phyloP scores from a whole-genome alignment of 2,797 vertebrate species.

The Thamnophis elegans region DNA sequence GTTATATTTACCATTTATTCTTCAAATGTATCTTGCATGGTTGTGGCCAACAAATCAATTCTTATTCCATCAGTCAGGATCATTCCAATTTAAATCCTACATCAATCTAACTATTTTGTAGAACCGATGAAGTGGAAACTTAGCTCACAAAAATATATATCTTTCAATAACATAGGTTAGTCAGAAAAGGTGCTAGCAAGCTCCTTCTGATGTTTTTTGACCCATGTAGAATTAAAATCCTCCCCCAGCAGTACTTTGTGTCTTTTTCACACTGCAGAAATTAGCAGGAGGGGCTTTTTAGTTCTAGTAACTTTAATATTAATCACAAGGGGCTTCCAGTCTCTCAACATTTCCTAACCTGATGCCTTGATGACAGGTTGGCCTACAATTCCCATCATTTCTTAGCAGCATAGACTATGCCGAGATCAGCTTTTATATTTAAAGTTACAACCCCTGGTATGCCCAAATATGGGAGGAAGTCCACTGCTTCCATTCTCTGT shows the following conservation, averaged over 20 bases:
- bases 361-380: not conserved
- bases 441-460: no score
- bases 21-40: not conserved
- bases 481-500: no score
- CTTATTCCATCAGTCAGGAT: not conserved
- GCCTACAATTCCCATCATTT: not conserved
- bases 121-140: not conserved
- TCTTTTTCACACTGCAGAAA: not conserved
- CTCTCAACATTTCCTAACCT: not conserved
- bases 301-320: not conserved
- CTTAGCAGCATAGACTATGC: not conserved
- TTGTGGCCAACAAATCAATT: not conserved
- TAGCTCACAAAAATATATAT: not conserved
- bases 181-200: not conserved
- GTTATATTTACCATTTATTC: not conserved
- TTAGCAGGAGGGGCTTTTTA: not conserved
- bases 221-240: not conserved
- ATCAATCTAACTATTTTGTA: not conserved
- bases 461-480: no score
- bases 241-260: not conserved
- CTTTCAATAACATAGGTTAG: not conserved
- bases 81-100: not conserved
- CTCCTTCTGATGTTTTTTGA: not conserved
- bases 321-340: not conserved
- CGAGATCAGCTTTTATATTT: no score